Evolutionary conservation across 1,140 invertebrate genomes (phyloP).

Genomic region (Drosophila carrolli): DNA sequence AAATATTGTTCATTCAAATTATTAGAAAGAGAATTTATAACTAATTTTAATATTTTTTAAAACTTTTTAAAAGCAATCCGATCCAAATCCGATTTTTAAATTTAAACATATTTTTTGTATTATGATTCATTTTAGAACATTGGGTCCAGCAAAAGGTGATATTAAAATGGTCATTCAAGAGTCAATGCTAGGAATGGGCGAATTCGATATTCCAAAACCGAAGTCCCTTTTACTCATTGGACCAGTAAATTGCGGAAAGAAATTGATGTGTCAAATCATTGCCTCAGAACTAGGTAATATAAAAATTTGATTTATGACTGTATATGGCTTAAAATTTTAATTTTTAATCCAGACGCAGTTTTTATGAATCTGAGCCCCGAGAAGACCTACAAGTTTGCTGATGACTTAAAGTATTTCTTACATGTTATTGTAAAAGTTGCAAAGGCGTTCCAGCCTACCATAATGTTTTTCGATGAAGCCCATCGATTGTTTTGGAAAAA

Average conservation of each 20-base stretch:
- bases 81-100: too few species aligned
- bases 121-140: slow-evolving; percentile 85
- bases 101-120: too few species aligned
- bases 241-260: slow-evolving; percentile 91
- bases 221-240: slow-evolving; percentile 92
- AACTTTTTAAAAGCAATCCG: too few species aligned
- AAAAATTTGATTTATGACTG: neutral
- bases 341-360: slow-evolving; percentile 86
- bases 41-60: too few species aligned
- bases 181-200: slow-evolving; percentile 85
- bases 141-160: slow-evolving; percentile 87
- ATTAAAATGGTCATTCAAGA: slow-evolving; percentile 85
- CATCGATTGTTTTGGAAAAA: slow-evolving; percentile 94
- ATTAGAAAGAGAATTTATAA: too few species aligned
- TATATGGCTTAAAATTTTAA: neutral
- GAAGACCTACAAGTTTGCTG: slow-evolving; percentile 91
- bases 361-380: slow-evolving; percentile 93
- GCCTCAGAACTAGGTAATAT: slow-evolving; percentile 89
- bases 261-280: slow-evolving; percentile 90
- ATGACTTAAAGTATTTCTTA: slow-evolving; percentile 86
- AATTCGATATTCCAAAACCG: slow-evolving; percentile 89
- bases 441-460: slow-evolving; percentile 89
- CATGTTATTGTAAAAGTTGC: slow-evolving; percentile 85
- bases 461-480: slow-evolving; percentile 91
- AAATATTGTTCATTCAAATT: too few species aligned